phyloP scores from a whole-genome alignment of 2,113 vertebrate genomes.

The Dasypus novemcinctus region DNA sequence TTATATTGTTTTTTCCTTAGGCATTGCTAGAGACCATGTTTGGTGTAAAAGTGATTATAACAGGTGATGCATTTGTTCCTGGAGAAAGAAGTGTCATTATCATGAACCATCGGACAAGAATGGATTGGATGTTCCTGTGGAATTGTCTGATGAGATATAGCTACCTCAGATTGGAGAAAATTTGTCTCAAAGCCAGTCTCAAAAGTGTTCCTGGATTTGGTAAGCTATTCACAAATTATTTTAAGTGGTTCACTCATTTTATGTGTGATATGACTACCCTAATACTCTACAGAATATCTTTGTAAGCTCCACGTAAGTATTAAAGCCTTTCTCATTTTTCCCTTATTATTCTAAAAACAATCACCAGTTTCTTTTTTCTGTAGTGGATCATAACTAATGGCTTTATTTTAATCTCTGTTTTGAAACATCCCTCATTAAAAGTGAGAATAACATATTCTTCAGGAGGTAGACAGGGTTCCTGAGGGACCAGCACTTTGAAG shows the following conservation, averaged over 20 bases:
- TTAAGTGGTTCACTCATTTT: conserved; percentile 24
- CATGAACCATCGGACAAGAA: conserved; percentile 98
- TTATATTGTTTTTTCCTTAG: conserved; percentile 76
- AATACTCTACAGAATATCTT: conserved; percentile 29
- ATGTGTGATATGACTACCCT: not conserved
- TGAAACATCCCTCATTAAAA: not conserved
- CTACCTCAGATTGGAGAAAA: conserved; percentile 97
- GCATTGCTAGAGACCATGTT: conserved; percentile 96
- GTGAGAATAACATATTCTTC: conserved; percentile 53
- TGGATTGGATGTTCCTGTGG: conserved; percentile 99
- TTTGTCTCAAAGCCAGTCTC: conserved; percentile 96
- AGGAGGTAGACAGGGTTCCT: conserved; percentile 39
- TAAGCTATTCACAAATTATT: conserved; percentile 79
- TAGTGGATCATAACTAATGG: conserved; percentile 22
- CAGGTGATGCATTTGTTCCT: conserved; percentile 96
- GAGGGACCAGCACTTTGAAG: not conserved
- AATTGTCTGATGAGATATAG: conserved; percentile 97
- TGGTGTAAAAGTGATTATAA: conserved; percentile 96
- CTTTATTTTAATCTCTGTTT: conserved; percentile 34
- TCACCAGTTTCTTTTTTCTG: conserved; percentile 50
- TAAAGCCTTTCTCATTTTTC: conserved; percentile 45
- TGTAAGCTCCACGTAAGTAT: not conserved
- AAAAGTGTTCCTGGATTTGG: conserved; percentile 97
- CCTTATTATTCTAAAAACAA: not conserved
- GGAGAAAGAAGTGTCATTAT: conserved; percentile 98